Percentiles rank a stretch among this genome's conserved stretches.
Evolutionary conservation across 2,888 invertebrate species (phyloP).

Genomic region (Dysmachus trigonus): DNA sequence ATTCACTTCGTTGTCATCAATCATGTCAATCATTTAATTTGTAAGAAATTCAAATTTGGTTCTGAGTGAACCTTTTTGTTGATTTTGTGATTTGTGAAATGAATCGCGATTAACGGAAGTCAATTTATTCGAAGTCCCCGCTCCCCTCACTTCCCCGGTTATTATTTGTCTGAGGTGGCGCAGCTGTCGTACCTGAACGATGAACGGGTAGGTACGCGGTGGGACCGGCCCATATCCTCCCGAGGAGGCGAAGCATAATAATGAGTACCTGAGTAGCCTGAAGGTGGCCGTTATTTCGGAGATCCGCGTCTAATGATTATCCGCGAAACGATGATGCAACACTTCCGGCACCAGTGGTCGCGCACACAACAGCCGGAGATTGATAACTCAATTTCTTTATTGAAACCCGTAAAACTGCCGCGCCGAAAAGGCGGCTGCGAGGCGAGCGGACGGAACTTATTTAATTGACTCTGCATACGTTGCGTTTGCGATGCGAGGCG

Average conservation of each 20-base stretch:
- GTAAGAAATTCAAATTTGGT: too few relatives aligned
- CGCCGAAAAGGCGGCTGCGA: neutral
- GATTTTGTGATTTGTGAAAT: neutral
- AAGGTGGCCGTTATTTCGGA: neutral
- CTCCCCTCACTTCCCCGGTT: too few relatives aligned
- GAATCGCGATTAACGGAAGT: neutral
- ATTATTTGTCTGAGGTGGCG: neutral
- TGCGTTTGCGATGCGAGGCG: neutral
- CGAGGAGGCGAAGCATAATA: neutral
- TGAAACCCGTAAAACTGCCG: neutral
- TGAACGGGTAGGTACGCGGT: too few relatives aligned
- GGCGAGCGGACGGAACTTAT: neutral
- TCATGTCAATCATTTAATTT: too few relatives aligned
- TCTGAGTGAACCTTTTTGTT: too few relatives aligned
- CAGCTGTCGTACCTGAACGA: neutral
- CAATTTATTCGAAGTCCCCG: neutral
- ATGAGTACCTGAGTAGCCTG: neutral
- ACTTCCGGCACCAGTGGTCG: neutral
- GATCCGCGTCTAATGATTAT: neutral
- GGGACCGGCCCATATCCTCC: neutral
- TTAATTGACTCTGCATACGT: constrained; percentile 9
- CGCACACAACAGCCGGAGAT: constrained; percentile 7
- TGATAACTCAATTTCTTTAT: constrained; percentile 28
- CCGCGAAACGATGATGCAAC: constrained; percentile 17
- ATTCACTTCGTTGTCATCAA: too few relatives aligned